These are phyloP conservation scores for Periplaneta americana DNA, from an alignment of 1,140 invertebrate genomes.

Conservation along the genomic window DNA sequence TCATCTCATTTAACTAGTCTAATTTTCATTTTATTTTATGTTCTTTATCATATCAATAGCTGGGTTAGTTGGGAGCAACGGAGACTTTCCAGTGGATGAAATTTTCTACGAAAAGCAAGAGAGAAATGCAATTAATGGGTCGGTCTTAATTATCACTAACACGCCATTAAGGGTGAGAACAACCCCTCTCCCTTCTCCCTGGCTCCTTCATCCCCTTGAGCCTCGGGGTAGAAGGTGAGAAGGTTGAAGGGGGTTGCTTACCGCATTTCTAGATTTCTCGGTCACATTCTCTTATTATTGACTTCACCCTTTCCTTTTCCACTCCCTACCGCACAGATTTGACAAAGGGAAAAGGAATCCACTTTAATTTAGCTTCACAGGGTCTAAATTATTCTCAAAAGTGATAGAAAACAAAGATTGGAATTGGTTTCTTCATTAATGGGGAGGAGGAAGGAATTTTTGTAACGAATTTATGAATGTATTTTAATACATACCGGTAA, in stretches of 20 bases:
- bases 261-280: background rate
- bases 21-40: background rate
- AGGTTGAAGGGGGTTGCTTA: background rate
- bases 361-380: background rate
- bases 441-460: background rate
- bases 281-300: background rate
- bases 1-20: background rate
- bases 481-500: background rate
- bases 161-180: background rate
- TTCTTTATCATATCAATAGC: background rate
- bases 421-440: background rate
- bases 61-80: background rate
- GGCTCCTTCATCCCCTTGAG: background rate
- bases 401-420: background rate
- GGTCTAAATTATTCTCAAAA: background rate
- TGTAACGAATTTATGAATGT: background rate
- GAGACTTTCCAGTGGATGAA: background rate
- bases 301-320: background rate
- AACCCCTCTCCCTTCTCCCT: background rate
- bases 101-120: background rate
- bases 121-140: background rate
- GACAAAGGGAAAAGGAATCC: background rate
- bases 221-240: background rate
- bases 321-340: background rate
- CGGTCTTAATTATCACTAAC: background rate